phyloP scores from a whole-genome alignment of 2,888 invertebrate species.

The Lathronympha strigana region DNA sequence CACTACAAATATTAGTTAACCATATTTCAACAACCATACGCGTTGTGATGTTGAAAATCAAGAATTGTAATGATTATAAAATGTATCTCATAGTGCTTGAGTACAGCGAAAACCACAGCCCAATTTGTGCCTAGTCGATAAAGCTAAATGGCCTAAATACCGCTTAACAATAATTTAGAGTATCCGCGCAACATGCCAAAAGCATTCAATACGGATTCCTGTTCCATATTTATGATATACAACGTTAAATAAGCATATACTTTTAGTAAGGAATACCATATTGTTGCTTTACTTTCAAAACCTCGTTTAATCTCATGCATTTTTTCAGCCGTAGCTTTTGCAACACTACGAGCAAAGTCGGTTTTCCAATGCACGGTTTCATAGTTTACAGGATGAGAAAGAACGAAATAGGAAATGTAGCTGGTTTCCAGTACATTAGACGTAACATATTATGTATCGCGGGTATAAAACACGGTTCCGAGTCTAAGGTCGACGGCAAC shows the following conservation, averaged over 20 bases:
- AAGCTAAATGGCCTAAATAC: conserved; percentile 11
- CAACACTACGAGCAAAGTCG: background rate
- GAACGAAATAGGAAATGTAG: conserved; percentile 26
- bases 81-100: background rate
- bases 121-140: background rate
- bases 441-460: conserved; percentile 36
- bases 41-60: background rate
- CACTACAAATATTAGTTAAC: no score
- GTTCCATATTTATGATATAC: conserved; percentile 10
- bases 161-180: conserved; percentile 4
- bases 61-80: background rate
- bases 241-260: conserved; percentile 1
- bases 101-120: conserved; percentile 1
- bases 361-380: background rate
- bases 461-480: conserved; percentile 36
- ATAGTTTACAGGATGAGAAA: background rate
- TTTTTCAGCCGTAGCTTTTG: background rate
- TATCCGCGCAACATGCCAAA: conserved; percentile 10
- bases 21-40: background rate
- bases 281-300: background rate
- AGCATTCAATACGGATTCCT: conserved; percentile 5
- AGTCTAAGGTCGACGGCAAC: conserved; percentile 47
- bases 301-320: background rate
- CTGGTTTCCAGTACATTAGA: conserved; percentile 35
- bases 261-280: conserved; percentile 12